Evolutionary conservation across 2,113 vertebrate species (phyloP).

Genomic region (Casuarius casuarius): DNA sequence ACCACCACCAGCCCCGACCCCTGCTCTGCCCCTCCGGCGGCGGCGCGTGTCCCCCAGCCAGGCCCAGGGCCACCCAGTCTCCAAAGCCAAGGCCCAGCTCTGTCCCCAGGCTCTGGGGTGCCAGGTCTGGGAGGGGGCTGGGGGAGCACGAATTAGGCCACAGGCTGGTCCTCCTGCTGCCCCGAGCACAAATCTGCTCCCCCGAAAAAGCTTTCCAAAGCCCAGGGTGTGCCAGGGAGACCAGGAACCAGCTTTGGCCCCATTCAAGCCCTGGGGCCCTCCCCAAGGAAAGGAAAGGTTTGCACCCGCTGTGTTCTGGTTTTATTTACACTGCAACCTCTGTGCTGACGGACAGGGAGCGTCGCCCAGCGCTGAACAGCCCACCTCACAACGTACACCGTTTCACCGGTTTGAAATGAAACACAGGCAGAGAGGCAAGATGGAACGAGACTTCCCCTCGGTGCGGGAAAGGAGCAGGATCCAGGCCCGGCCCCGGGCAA

Average conservation of each 20-base stretch:
- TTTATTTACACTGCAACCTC: slow-evolving; percentile 63
- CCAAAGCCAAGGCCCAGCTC: no score
- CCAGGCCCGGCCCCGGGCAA: rapidly evolving
- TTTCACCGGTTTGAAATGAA: background rate
- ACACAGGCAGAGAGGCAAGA: background rate
- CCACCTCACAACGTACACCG: background rate
- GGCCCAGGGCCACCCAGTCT: no score
- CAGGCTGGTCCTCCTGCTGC: background rate
- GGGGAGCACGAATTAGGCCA: background rate
- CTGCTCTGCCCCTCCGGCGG: background rate
- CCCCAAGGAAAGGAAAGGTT: background rate
- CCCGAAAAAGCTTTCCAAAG: background rate
- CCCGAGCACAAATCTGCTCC: background rate
- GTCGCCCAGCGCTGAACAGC: background rate
- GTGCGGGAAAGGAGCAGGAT: background rate
- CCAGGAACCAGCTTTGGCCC: background rate
- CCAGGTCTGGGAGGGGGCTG: background rate
- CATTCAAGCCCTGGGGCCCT: background rate
- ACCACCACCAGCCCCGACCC: background rate
- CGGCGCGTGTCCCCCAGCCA: no score
- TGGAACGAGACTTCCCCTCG: background rate
- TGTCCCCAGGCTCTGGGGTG: no score
- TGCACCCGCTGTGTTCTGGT: background rate
- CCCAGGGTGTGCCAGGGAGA: no score
- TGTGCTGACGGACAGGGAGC: background rate